Evolutionary conservation across 2,888 invertebrate genomes (phyloP).

Genomic region (Caenorhabditis becei): DNA sequence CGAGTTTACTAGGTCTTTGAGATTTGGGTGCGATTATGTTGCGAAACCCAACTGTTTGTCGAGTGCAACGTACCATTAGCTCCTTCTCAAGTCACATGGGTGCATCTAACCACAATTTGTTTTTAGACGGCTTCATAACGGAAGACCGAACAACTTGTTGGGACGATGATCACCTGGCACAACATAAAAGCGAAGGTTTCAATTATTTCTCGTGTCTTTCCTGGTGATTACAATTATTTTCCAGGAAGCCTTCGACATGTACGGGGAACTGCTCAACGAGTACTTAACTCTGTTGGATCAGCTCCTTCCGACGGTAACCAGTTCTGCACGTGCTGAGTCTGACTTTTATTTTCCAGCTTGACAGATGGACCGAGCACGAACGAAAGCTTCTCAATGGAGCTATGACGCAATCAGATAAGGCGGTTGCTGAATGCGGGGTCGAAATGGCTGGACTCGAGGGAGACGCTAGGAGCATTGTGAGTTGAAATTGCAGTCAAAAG

Average conservation of each 20-base stretch:
- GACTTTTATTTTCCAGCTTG: not conserved
- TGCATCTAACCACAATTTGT: too few relatives aligned
- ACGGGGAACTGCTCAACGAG: not conserved
- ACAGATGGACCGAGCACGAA: not conserved
- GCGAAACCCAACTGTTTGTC: too few relatives aligned
- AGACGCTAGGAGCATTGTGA: constrained; percentile 1
- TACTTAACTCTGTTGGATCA: not conserved
- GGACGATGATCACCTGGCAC: constrained; percentile 18
- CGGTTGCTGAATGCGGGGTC: not conserved
- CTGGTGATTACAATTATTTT: not conserved
- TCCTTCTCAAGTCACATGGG: too few relatives aligned
- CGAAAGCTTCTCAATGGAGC: not conserved
- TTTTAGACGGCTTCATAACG: too few relatives aligned
- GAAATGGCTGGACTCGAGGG: not conserved
- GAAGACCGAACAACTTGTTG: too few relatives aligned
- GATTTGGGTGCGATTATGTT: too few relatives aligned
- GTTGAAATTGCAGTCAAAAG: not conserved
- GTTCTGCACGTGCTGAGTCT: not conserved
- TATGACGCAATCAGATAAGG: not conserved
- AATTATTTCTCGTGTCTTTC: too few relatives aligned
- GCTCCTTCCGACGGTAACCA: not conserved
- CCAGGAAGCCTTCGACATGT: not conserved
- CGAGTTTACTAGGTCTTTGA: too few relatives aligned
- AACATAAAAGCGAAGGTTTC: not conserved
- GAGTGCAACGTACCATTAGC: too few relatives aligned